These are phyloP conservation scores for Lithophane semibrunnea DNA, from an alignment of 2,888 invertebrate genomes.

Conservation along the genomic window DNA sequence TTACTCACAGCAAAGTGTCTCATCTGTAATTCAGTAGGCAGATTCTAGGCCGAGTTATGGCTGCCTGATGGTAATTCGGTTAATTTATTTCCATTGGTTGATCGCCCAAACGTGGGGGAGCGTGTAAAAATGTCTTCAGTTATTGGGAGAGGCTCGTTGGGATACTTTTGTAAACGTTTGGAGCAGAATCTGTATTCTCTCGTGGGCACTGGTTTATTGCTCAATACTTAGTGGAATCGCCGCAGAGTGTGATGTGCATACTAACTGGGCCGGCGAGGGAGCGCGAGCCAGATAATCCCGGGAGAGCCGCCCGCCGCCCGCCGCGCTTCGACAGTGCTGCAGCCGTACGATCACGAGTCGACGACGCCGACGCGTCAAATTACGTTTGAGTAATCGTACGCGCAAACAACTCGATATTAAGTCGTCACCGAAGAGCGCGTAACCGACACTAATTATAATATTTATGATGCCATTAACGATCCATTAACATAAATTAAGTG, in stretches of 20 bases:
- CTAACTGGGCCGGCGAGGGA: conserved; percentile 36
- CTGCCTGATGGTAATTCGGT: conserved; percentile 40
- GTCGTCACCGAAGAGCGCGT: conserved; percentile 63
- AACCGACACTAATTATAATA: conserved; percentile 78
- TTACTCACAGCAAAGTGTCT: conserved; percentile 56
- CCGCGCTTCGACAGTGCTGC: neutral
- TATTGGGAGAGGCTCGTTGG: conserved; percentile 36
- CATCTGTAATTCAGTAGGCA: conserved; percentile 61
- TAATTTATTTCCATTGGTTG: conserved; percentile 43
- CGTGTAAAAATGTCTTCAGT: conserved; percentile 50
- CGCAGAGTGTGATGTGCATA: conserved; percentile 59
- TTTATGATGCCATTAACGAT: conserved; percentile 80
- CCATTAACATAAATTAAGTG: conserved; percentile 87
- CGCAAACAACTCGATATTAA: conserved; percentile 40
- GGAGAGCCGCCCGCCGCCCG: conserved; percentile 24
- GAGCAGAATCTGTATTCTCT: conserved; percentile 57
- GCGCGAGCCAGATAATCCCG: neutral
- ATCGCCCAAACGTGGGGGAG: conserved; percentile 17
- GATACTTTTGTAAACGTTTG: conserved; percentile 46
- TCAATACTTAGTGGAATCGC: conserved; percentile 65
- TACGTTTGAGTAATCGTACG: conserved; percentile 35
- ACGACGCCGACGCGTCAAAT: conserved; percentile 18
- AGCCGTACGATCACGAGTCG: conserved; percentile 1
- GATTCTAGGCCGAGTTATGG: conserved; percentile 30
- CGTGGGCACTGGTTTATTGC: conserved; percentile 66